These are phyloP conservation scores for Aegotheles bennettii DNA, from an alignment of 2,113 vertebrate genomes.

Conservation along the genomic window DNA sequence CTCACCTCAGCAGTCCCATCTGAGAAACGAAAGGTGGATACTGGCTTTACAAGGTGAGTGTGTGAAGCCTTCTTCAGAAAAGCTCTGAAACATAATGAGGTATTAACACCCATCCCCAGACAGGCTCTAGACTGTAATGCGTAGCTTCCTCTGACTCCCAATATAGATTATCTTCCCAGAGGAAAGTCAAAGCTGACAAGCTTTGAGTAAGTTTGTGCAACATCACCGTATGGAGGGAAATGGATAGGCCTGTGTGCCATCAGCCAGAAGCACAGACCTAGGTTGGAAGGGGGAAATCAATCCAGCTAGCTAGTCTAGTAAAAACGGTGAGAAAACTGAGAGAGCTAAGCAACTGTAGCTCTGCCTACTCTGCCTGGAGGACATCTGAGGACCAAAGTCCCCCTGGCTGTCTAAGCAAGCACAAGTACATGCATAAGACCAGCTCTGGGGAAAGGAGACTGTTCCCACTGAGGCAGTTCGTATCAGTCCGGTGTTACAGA, in stretches of 20 bases:
- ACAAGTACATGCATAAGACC: background rate
- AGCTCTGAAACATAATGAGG: background rate
- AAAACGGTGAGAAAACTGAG: background rate
- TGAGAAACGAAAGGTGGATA: background rate
- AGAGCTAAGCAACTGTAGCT: background rate
- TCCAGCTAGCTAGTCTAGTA: background rate
- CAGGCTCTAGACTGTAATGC: background rate
- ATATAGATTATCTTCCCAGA: background rate
- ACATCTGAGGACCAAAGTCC: background rate
- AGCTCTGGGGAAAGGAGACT: background rate
- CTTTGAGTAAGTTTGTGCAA: background rate
- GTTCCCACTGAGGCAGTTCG: fast-evolving
- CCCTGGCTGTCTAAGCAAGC: background rate
- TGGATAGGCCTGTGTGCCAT: background rate
- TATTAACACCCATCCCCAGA: background rate
- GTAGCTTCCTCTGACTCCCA: background rate
- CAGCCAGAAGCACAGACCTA: background rate
- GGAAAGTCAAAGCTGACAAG: background rate
- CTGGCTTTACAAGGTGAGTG: background rate
- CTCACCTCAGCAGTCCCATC: background rate
- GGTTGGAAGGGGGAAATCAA: background rate
- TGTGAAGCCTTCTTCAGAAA: background rate
- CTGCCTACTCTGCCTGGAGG: background rate
- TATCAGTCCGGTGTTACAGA: background rate
- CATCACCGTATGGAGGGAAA: background rate